Evolutionary conservation across 2,888 invertebrate genomes (phyloP), one percentile per base, ranked within the genome.

Genomic region (Nezara viridula): DNA sequence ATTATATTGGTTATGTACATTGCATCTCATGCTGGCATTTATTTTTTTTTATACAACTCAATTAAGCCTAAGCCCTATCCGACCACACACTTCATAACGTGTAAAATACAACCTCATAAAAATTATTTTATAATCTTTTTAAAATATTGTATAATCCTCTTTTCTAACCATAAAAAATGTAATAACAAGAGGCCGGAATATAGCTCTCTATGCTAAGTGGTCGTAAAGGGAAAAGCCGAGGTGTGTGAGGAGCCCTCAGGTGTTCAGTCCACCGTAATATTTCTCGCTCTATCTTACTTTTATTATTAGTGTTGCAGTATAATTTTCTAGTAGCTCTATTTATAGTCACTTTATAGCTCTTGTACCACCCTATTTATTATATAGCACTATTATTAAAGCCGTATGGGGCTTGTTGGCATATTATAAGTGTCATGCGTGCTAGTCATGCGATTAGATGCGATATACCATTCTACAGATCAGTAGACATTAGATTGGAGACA

Each of bases 321-420:
- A 73, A 73, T 73, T 73, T 73, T 37, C 66, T 73, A 73, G 66
- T 73, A 37, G 27, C 66, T 32, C 66, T 37, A 73, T 73, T 73
- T 73, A 73, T 73, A 21, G 66, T 37, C 66, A 21, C 27, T 73
- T 73, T 73, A 73, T 73, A 19, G 66, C 66, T 73, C 19, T 19
- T 73, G 19, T 37, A 32, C 6, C 7, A 37, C 32, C 66, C 66
- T 73, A 73, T 73, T 44, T 44, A 44, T 44, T 73, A 32, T 73
- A 73, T 32, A 19, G 32, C 24, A 73, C 66, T 73, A 37, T 73
- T 19, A 73, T 73, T 73, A 73, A 19, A 37, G 32, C 27, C 27
- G 32, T 32, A 60, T 5, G 7, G 32, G 7, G 32, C 66, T 73
- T 21, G 32, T 73, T 37, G 19, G 0, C 14, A 37, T 14, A 73